Base-by-base conservation (phyloP, 2,888 invertebrate species). In the Elegia similella region DNA sequence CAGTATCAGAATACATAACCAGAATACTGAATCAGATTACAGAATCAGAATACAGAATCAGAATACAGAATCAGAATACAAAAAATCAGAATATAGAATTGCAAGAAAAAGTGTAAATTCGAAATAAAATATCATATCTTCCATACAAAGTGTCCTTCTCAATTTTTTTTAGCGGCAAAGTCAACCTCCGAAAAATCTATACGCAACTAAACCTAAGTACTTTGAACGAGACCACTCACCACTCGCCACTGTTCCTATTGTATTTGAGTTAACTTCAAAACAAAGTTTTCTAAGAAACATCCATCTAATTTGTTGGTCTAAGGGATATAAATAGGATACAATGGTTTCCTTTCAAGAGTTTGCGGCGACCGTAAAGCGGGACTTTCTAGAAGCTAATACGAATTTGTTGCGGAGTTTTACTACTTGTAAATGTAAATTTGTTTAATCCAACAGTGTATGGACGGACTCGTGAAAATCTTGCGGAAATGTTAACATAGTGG, bases 271-370 rank as follows among this genome's bases (percentile, higher is more conserved):
- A 56, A 59, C 56, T 52, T 58, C 63, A 62, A 59, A 61, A 69
- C 64, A 64, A 73, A 77, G 66, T 47, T 76, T 70, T 58, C 62
- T 43, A 68, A 73, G 69, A 69, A 75, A 79, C 79, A 77, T 78
- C 69, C 73, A 66, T 78, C 77, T 76, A 80, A 81, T 82, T 82
- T 80, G 78, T 70, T 65, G 64, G 65, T 73, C 62, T 76, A 73
- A 75, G 74, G 72, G 73, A 81, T 81, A 81, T 79, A 80, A 80
- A 82, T 75, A 73, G 77, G 74, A 67, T 74, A 83, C 84, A 84
- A 77, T 78, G 80, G 70, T 84, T 82, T 76, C 76, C 84, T 82
- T 74, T 84, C 76, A 84, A 69, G 66, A 61, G 58, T 64, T 56
- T 59, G 60, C 53, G 63, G 62, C 54, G 55, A 61, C 60, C 55